Evolutionary conservation across 2,888 invertebrate species (phyloP).

Genomic region (Drosophila pullipes): DNA sequence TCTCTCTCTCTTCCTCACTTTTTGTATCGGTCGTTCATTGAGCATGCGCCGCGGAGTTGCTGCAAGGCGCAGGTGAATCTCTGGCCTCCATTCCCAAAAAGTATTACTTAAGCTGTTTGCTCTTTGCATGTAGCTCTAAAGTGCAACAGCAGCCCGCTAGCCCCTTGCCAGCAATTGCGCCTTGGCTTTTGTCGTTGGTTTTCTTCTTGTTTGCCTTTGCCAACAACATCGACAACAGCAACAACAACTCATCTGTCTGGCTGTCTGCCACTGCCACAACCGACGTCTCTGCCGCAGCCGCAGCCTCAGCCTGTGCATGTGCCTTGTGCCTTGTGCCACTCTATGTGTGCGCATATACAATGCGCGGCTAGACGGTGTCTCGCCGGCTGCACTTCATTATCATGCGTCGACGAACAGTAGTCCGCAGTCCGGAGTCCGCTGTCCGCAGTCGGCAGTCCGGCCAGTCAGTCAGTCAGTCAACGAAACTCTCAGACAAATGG

Average conservation of each 20-base stretch:
- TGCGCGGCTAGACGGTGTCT: slow-evolving; percentile 84
- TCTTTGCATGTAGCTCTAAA: slow-evolving; percentile 47
- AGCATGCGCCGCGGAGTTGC: slow-evolving; percentile 54
- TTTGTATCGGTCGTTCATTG: slow-evolving; percentile 15
- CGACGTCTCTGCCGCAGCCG: slow-evolving; percentile 22
- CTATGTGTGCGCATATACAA: slow-evolving; percentile 60
- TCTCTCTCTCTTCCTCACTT: neutral
- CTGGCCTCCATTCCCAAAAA: slow-evolving; percentile 65
- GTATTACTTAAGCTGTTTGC: slow-evolving; percentile 55
- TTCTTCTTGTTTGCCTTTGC: slow-evolving; percentile 47
- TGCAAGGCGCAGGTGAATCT: slow-evolving; percentile 55
- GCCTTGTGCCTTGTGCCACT: slow-evolving; percentile 30
- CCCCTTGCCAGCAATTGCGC: slow-evolving; percentile 37
- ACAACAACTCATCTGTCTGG: slow-evolving; percentile 30
- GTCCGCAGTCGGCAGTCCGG: slow-evolving; percentile 33
- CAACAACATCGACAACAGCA: slow-evolving; percentile 39
- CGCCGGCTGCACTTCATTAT: slow-evolving; percentile 83
- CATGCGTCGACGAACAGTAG: slow-evolving; percentile 75
- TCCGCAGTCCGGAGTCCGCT: slow-evolving; percentile 49
- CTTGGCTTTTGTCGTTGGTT: slow-evolving; percentile 36
- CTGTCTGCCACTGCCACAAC: slow-evolving; percentile 32
- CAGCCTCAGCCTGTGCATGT: slow-evolving; percentile 4
- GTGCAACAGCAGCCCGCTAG: slow-evolving; percentile 21
- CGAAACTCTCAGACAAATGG: slow-evolving; percentile 25
- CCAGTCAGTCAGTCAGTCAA: slow-evolving; percentile 45